A percentile compares a stretch with the other conserved stretches of the same genome.
Conservation (phyloP, 2,113 vertebrate genomes). For the Apodemus sylvaticus region DNA sequence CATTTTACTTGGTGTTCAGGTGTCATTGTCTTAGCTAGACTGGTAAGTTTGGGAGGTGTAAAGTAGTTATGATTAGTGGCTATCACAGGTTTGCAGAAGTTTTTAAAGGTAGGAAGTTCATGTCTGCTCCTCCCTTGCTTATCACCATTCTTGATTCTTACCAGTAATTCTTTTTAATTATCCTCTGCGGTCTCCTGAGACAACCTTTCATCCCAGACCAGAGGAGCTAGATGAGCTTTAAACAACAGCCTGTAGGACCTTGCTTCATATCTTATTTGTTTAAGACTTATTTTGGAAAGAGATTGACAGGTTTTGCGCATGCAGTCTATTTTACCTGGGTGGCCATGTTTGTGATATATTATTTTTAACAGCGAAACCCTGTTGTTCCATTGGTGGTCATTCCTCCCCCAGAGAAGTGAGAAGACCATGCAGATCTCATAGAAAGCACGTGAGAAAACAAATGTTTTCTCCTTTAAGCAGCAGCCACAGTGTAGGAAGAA, state of each 20-base stretch:
- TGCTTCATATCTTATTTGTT: not conserved
- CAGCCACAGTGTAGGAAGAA: not conserved
- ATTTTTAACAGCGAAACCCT: slow-evolving; percentile 1
- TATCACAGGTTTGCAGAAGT: not conserved
- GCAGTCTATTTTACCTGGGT: not conserved
- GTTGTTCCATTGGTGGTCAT: not conserved
- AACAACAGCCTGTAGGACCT: not conserved
- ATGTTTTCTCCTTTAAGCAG: not conserved
- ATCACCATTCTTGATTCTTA: not conserved
- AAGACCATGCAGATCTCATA: slow-evolving; percentile 3
- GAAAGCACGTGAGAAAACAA: not conserved
- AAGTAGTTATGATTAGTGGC: slow-evolving; percentile 15
- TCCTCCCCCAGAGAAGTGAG: not conserved
- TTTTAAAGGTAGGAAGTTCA: slow-evolving; percentile 40
- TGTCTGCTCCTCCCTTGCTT: not conserved
- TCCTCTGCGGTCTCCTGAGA: not conserved
- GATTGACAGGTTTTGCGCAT: not conserved
- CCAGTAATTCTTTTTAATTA: not conserved
- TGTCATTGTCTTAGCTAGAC: not conserved
- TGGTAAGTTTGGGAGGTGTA: slow-evolving; percentile 21
- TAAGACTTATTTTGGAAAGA: slow-evolving; percentile 36
- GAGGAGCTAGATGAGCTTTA: not conserved
- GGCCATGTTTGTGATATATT: not conserved
- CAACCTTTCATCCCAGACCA: not conserved
- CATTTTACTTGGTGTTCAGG: not conserved